A percentile compares a stretch with the other conserved stretches of the same genome.
phyloP scores from a whole-genome alignment of 2,113 vertebrate species.

The Mesembrinibis cayennensis region DNA sequence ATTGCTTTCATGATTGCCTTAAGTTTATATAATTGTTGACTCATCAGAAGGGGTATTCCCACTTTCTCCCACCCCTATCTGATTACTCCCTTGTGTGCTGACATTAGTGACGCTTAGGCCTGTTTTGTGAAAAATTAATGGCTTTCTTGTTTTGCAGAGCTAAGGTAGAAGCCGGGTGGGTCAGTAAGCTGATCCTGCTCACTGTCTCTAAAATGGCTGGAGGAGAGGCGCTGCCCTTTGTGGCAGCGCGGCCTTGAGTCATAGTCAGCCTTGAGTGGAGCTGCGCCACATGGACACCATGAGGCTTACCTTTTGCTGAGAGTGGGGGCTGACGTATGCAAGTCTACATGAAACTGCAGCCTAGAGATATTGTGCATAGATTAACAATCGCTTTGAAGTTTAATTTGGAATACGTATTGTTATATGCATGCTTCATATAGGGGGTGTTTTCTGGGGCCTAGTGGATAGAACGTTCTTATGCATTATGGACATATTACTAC shows the following conservation, averaged over 20 bases:
- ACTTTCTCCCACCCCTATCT: not conserved
- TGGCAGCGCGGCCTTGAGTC: not conserved
- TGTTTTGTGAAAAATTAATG: not conserved
- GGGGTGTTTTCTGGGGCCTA: not conserved
- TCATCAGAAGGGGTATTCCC: not conserved
- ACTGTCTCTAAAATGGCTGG: not conserved
- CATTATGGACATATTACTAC: not conserved
- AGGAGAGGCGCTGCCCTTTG: not conserved
- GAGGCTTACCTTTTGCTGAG: not conserved
- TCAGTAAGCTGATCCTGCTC: not conserved
- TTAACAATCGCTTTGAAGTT: not conserved
- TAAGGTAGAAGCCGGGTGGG: not conserved
- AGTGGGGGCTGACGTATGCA: not conserved
- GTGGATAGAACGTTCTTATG: not conserved
- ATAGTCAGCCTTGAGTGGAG: not conserved
- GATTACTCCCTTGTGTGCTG: not conserved
- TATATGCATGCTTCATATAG: not conserved
- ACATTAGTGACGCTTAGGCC: not conserved
- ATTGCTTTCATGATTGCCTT: not conserved
- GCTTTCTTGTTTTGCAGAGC: not conserved
- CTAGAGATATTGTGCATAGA: not conserved
- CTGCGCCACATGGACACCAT: rapidly evolving
- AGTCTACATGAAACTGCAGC: not conserved
- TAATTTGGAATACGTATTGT: not conserved
- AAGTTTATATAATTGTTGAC: not conserved